Base-by-base conservation (phyloP, 1,140 invertebrate species). In the Papilio glaucus region DNA sequence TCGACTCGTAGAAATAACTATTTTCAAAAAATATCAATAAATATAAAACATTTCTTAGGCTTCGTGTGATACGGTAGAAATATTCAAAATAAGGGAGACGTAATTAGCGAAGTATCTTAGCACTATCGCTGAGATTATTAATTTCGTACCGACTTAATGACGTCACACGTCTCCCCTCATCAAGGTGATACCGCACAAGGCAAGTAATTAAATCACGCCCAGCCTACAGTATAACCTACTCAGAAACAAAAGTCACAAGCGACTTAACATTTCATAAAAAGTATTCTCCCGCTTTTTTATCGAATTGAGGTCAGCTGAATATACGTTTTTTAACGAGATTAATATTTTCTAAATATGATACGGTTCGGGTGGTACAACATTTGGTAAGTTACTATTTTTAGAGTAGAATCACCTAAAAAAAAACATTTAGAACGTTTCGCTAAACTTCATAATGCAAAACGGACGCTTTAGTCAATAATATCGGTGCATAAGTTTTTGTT, bases 151-250 rank as follows among this genome's bases (percentile, higher is more conserved):
- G 18, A 53, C 49, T 24, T 53, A 53, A 53, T 53, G 49, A 53
- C 49, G 49, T 53, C 49, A 53, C 49, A 24, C 49, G 18, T 53
- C 49, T 53, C 49, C 49, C 21, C 21, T 53, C 9, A 18, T 53
- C 49, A 53, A 53, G 49, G 49, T 53, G 21, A 53, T 24, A 53
- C 49, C 49, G 49, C 21, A 53, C 49, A 53, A 53, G 49, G 49
- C 49, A 53, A 53, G 49, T 53, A 53, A 53, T 53, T 53, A 53
- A 53, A 53, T 53, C 21, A 53, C 10, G 49, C 49, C 6, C 18
- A 24, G 12, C 18, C 18, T 53, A 53, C 18, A 45, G 42, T 7
- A 53, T 53, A 49, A 5, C 49, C 15, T 21, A 49, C 45, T 49
- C 6, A 49, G 15, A 49, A 49, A 49, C 42, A 49, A 49, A 49